Evolutionary conservation across 2,113 vertebrate species (phyloP), one percentile per base, ranked within the genome.

Genomic region (Dipodomys ordii): DNA sequence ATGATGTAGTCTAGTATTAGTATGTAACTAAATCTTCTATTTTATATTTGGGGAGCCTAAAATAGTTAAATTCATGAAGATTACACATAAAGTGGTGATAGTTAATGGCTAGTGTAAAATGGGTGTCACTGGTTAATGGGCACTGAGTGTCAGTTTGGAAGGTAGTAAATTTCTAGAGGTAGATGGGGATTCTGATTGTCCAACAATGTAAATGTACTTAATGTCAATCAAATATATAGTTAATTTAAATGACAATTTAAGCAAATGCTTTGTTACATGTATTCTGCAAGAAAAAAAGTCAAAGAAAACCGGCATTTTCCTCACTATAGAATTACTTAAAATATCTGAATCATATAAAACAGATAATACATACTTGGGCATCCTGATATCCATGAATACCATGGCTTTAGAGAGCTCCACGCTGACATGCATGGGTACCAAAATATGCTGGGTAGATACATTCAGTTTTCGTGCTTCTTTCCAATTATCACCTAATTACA

Each of bases 331-430:
- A 87, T 93, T 92, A 93, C 20, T 23, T 3, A 71, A 62, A 94
- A 92, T 96, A 83, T 92, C 84, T 16, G 92, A 76, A 89, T 91
- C 12, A 87, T 60, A 88, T 65, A 0, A 72, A 35, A 44, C 13
- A 89, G 86, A 39, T 39, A 73, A 83, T 25, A 85, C 98, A 85
- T 98, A 99, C 99, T 99, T 99, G 32, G 99, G 98, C 99, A 99
- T 99, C 96, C 99, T 98, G 57, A 98, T 97, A 98, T 99, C 99
- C 88, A 98, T 99, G 91, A 99, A 99, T 82, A 99, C 99, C 99
- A 99, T 99, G 53, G 99, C 99, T 92, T 99, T 98, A 94, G 98
- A 99, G 83, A 99, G 98, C 92, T 99, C 98, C 95, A 99, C 97
- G 62, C 98, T 99, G 69, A 99, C 98, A 96, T 99, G 99, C 96